Base-by-base conservation (phyloP, 2,113 vertebrate species). In the Axis porcinus region DNA sequence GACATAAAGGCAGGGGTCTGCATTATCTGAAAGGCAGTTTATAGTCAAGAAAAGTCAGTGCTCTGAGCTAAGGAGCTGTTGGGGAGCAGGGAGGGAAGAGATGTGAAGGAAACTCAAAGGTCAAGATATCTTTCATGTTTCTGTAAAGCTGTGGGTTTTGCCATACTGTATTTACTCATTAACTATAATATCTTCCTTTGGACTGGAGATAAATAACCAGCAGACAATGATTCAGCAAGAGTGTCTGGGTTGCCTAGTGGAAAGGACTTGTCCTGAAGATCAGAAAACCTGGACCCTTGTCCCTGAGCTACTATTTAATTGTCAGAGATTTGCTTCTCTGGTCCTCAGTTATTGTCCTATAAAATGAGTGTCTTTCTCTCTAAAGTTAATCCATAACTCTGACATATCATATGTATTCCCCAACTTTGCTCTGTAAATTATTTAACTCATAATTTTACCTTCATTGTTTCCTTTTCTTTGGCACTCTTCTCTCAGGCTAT, bases 151-250 rank as follows among this genome's bases (percentile, higher is more conserved):
- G 11, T 83, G 82, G 40, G 4, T 28, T 92, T 96, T 89, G 14
- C 70, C 85, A 19, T 23, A 21, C 45, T 47, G 25, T 12, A 58
- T 95, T 95, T 98, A 98, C 79, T 97, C 60, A 98, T 98, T 98
- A 97, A 98, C 97, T 88, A 40, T 36, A 96, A 30, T 83, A 97
- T 91, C 74, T 87, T 86, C 60, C 89, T 89, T 89, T 92, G 87
- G 84, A 30, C 36, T 78, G 45, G 21, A 78, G 50, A 79, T 74
- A 91, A 79, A 70, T 92, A 92, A 96, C 91, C 27, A 94, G 60
- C 33, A 83, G 88, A 67, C 2, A 25, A 91, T 95, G 94, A 98
- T 55, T 97, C 97, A 98, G 91, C 91, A 91, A 78, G 50, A 25
- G 30, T 8, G 5, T 28, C 30, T 62, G 43, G 33, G 62, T 52